phyloP scores from a whole-genome alignment of 1,140 invertebrate species.

The Dreissena polymorpha region DNA sequence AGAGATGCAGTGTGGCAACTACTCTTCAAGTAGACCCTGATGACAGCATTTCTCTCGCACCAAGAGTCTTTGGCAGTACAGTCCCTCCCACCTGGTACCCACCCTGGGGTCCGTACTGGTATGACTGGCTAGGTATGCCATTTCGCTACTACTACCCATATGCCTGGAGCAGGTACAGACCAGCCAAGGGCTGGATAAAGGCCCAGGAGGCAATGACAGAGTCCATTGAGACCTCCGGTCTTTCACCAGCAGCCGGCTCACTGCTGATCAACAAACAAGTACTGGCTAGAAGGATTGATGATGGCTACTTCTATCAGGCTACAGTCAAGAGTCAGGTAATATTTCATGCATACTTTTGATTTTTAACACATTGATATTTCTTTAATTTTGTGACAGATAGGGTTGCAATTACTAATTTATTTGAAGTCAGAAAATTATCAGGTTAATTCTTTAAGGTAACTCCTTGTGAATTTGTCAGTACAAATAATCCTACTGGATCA shows the following conservation, averaged over 20 bases:
- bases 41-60: conserved; percentile 63
- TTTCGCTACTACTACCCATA: conserved; percentile 73
- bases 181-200: conserved; percentile 73
- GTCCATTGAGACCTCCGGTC: conserved; percentile 47
- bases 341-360: background rate
- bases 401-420: too few species aligned
- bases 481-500: too few species aligned
- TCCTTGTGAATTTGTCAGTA: too few species aligned
- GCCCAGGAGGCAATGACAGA: conserved; percentile 67
- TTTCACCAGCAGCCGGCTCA: conserved; percentile 76
- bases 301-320: conserved; percentile 78
- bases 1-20: conserved; percentile 74
- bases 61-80: conserved; percentile 47
- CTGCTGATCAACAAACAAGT: conserved; percentile 76
- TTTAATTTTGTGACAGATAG: background rate
- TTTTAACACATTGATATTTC: background rate
- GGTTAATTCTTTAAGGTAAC: too few species aligned
- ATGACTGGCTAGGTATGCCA: conserved; percentile 52
- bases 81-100: conserved; percentile 32
- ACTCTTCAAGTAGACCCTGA: conserved; percentile 72
- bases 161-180: conserved; percentile 74
- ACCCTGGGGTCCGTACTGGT: conserved; percentile 34
- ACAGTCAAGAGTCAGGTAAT: conserved; percentile 78
- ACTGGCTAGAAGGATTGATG: conserved; percentile 73
- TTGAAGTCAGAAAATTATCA: too few species aligned